phyloP scores from a whole-genome alignment of 1,140 invertebrate species.

The Liolophura sinensis region DNA sequence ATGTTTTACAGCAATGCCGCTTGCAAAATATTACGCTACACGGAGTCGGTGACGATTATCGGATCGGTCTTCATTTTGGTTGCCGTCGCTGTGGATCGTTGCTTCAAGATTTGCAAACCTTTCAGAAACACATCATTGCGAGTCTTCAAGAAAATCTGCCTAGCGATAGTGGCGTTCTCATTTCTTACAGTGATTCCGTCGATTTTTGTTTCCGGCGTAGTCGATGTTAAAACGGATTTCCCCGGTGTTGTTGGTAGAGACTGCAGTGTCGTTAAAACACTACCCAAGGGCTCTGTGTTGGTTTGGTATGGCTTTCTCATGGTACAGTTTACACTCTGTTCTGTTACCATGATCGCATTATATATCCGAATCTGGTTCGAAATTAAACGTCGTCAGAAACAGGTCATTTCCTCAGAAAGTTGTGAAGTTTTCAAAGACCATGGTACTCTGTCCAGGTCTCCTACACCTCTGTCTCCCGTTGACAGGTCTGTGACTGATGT shows the following conservation, averaged over 20 bases:
- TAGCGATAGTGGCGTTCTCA: slow-evolving; percentile 23
- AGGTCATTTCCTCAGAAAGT: slow-evolving; percentile 17
- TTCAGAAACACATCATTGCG: slow-evolving; percentile 33
- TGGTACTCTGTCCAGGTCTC: too few relatives aligned
- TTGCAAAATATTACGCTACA: slow-evolving; percentile 33
- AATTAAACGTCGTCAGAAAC: slow-evolving; percentile 24
- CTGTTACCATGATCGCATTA: slow-evolving; percentile 25
- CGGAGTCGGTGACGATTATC: slow-evolving; percentile 32
- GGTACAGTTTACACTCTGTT: slow-evolving; percentile 23
- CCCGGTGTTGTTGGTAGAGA: slow-evolving; percentile 23
- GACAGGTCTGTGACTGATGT: too few relatives aligned
- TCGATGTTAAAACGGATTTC: slow-evolving; percentile 9
- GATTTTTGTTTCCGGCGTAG: slow-evolving; percentile 26
- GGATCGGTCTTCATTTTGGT: slow-evolving; percentile 36
- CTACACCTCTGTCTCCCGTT: too few relatives aligned
- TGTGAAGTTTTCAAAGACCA: too few relatives aligned
- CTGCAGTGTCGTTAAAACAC: slow-evolving; percentile 33
- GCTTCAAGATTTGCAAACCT: slow-evolving; percentile 42
- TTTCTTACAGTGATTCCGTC: slow-evolving; percentile 25
- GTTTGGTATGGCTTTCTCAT: slow-evolving; percentile 26
- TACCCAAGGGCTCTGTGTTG: slow-evolving; percentile 20
- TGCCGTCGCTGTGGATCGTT: slow-evolving; percentile 43
- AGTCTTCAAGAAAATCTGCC: slow-evolving; percentile 34
- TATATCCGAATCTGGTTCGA: slow-evolving; percentile 40
- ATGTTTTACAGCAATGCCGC: slow-evolving; percentile 36